These are phyloP conservation scores for Esox lucius DNA, from an alignment of 2,797 vertebrate species.

Conservation along the genomic window DNA sequence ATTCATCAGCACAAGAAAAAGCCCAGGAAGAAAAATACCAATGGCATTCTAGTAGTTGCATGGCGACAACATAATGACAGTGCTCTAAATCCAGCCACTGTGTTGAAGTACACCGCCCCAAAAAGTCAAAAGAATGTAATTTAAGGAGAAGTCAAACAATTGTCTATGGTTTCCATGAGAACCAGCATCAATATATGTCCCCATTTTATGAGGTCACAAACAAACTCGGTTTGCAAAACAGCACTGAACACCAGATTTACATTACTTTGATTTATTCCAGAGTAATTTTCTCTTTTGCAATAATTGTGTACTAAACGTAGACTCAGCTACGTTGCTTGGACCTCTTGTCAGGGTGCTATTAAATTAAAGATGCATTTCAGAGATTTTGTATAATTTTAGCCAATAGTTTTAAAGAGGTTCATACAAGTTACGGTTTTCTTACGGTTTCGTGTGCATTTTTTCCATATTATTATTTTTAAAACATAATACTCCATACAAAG, in stretches of 20 bases:
- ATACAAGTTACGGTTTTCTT: no score
- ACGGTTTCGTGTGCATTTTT: no score
- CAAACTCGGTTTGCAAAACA: not conserved
- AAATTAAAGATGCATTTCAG: no score
- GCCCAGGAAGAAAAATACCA: constrained; percentile 19
- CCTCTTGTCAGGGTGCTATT: not conserved
- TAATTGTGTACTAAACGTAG: not conserved
- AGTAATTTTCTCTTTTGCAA: not conserved
- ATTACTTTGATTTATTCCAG: no score
- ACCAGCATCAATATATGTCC: not conserved
- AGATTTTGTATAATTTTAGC: no score
- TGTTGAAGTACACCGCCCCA: not conserved
- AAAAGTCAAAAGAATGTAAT: constrained; percentile 1
- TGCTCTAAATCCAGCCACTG: constrained; percentile 19
- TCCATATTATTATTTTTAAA: not conserved
- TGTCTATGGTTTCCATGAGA: not conserved
- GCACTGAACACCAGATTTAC: not conserved
- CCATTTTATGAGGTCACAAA: not conserved
- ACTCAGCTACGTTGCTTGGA: not conserved
- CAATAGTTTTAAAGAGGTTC: no score
- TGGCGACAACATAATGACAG: constrained; percentile 26
- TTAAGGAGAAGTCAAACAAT: constrained; percentile 9
- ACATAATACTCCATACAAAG: not conserved
- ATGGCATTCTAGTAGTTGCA: constrained; percentile 2
- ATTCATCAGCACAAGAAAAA: not conserved